Evolutionary conservation across 2,888 invertebrate genomes (phyloP), one percentile per base, ranked within the genome.

Genomic region (Pyrocoelia pectoralis): DNA sequence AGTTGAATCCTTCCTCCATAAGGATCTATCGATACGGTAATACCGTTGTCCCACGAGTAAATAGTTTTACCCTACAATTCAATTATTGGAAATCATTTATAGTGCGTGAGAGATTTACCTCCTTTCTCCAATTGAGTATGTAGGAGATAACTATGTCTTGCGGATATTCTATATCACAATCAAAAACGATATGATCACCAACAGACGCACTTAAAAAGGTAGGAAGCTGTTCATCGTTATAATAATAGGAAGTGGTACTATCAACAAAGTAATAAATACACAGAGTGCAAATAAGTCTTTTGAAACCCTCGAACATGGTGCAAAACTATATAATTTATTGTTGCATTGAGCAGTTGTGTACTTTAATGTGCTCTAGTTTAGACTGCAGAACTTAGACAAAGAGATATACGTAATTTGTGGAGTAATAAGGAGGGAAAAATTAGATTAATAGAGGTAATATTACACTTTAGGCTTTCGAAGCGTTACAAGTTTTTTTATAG

Each of bases 121-220:
- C 92, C 83, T 94, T 94, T 77, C 90, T 93, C 96, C 96, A 97
- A 78, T 92, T 89, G 60, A 97, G 85, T 74, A 92, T 89, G 81
- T 94, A 95, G 6, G 94, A 93, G 73, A 94, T 92, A 74, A 90
- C 89, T 76, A 90, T 88, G 76, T 91, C 91, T 79, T 93, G 92
- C 67, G 94, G 93, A 81, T 94, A 95, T 82, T 94, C 92, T 73
- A 96, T 88, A 73, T 90, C 89, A 82, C 94, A 94, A 83, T 92
- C 89, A 81, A 94, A 88, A 70, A 93, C 87, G 57, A 89, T 90
- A 76, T 88, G 88, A 69, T 92, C 92, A 19, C 93, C 93, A 56
- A 93, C 89, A 68, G 87, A 87, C 68, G 92, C 89, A 65, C 87
- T 88, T 52, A 81, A 62, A 70, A 75, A 79, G 33, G 73, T 74